These are phyloP conservation scores for Heteractis magnifica DNA, from an alignment of 92 coral and sea anemone genomes.

Conservation along the genomic window DNA sequence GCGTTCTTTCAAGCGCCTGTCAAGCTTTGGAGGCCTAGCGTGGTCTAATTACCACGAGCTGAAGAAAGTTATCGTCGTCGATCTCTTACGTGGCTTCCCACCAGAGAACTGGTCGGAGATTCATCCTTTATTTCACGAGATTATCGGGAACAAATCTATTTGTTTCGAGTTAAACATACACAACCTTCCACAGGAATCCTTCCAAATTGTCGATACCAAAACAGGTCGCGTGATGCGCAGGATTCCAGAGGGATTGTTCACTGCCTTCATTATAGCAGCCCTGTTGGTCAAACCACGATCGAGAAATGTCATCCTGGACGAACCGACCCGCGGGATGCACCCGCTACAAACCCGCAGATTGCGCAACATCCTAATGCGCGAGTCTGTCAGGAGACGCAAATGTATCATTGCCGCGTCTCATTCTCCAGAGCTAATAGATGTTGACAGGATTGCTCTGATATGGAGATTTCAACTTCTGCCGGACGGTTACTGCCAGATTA, in stretches of 20 bases:
- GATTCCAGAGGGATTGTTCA: conserved; percentile 82
- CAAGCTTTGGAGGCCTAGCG: conserved; percentile 39
- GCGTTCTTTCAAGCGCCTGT: conserved; percentile 17
- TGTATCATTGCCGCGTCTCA: conserved; percentile 81
- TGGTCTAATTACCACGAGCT: conserved; percentile 64
- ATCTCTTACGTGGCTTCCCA: conserved; percentile 52
- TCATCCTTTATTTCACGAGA: conserved; percentile 71
- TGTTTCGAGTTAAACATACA: conserved; percentile 49
- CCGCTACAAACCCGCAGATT: conserved; percentile 88
- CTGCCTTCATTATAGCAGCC: conserved; percentile 82
- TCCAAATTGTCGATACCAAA: conserved; percentile 46
- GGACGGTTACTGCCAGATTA: conserved; percentile 77
- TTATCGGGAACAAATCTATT: conserved; percentile 73
- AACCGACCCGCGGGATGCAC: conserved; percentile 93
- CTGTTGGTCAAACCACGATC: conserved; percentile 63
- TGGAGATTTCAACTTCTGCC: conserved; percentile 84
- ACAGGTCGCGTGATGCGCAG: conserved; percentile 55
- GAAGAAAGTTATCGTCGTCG: conserved; percentile 60
- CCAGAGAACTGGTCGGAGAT: conserved; percentile 45
- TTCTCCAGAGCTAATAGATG: conserved; percentile 86
- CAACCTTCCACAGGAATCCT: conserved; percentile 10
- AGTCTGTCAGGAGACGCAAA: conserved; percentile 71
- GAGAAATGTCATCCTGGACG: conserved; percentile 78
- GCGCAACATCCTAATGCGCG: conserved; percentile 79
- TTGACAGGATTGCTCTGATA: conserved; percentile 75